These are phyloP conservation scores for Tokudaia muenninki DNA, from an alignment of 2,797 vertebrate species.

Conservation along the genomic window DNA sequence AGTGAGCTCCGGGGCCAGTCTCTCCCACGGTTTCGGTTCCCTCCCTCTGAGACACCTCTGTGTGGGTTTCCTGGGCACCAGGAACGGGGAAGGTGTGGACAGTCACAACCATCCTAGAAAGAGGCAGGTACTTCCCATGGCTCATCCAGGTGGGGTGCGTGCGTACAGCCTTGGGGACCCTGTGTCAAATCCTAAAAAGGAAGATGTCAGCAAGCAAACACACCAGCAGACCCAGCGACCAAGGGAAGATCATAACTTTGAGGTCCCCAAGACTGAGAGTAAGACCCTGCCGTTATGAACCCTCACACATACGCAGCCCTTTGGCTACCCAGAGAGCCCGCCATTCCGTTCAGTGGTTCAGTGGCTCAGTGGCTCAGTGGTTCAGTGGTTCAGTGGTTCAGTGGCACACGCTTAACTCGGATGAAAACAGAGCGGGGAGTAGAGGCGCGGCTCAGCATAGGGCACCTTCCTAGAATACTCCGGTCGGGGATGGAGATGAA, in stretches of 20 bases:
- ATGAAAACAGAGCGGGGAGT: neutral
- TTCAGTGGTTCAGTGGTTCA: no score
- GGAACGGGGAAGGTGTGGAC: neutral
- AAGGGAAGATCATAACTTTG: neutral
- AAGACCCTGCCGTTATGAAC: neutral
- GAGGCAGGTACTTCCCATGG: neutral
- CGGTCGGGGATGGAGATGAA: neutral
- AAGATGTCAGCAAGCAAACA: neutral
- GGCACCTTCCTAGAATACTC: neutral
- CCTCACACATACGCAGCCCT: neutral
- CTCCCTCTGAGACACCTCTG: neutral
- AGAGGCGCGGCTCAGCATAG: neutral
- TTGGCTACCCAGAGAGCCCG: neutral
- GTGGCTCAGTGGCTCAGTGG: no score
- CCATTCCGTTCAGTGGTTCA: neutral
- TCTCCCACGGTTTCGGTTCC: neutral
- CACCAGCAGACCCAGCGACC: neutral
- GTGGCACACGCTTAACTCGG: neutral
- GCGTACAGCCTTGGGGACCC: neutral
- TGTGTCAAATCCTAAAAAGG: neutral
- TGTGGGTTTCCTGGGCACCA: neutral
- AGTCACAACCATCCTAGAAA: neutral
- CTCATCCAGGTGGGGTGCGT: neutral
- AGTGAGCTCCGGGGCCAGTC: neutral
- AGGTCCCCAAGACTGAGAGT: neutral